phyloP scores from a whole-genome alignment of 2,113 vertebrate species.

The Hippolais icterina region DNA sequence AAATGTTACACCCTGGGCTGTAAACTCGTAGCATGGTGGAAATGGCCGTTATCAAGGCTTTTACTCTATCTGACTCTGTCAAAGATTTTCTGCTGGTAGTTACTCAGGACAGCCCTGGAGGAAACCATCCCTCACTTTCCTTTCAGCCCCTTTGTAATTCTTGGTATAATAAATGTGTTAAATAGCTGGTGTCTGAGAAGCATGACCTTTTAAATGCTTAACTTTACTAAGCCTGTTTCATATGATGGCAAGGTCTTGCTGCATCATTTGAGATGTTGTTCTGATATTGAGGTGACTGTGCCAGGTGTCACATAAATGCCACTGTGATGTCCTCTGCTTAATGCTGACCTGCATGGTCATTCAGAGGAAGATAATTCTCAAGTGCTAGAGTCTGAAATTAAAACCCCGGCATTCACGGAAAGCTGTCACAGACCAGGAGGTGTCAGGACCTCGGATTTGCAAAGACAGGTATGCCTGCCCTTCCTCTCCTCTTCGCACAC shows the following conservation, averaged over 20 bases:
- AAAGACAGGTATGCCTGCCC: background rate
- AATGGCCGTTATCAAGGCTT: background rate
- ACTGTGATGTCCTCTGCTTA: background rate
- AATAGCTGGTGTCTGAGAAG: background rate
- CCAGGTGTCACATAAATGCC: background rate
- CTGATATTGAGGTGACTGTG: background rate
- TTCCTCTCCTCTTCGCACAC: background rate
- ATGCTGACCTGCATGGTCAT: background rate
- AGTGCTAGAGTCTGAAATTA: background rate
- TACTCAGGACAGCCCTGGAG: background rate
- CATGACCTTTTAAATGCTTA: background rate
- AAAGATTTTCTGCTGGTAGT: background rate
- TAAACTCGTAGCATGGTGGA: background rate
- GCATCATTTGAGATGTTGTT: background rate
- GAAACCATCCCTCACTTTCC: conserved; percentile 3
- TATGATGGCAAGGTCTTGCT: background rate
- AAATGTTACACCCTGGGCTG: background rate
- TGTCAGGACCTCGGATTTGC: background rate
- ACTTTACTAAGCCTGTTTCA: background rate
- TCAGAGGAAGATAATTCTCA: background rate
- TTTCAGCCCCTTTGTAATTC: conserved; percentile 17
- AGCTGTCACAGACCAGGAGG: background rate
- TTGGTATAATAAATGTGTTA: background rate
- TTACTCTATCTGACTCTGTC: background rate
- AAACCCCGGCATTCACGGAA: background rate